phyloP scores from a whole-genome alignment of 1,140 invertebrate species.

The Trachelipus rathkii region DNA sequence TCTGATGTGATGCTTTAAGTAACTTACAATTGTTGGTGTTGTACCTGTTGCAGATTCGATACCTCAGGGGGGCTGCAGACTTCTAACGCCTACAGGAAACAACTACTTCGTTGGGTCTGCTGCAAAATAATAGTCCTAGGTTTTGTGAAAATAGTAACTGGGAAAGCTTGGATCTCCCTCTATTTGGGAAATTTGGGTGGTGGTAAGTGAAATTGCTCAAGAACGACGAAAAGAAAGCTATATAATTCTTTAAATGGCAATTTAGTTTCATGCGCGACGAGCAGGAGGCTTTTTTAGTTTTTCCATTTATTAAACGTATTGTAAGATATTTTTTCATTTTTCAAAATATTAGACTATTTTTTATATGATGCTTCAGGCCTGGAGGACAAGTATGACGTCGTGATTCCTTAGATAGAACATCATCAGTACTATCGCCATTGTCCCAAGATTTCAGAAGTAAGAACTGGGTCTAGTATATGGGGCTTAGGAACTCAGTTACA shows the following conservation, averaged over 20 bases:
- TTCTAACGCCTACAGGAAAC: slow-evolving; percentile 51
- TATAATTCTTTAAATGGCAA: too few relatives aligned
- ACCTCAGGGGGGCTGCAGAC: slow-evolving; percentile 46
- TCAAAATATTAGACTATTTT: too few relatives aligned
- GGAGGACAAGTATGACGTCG: slow-evolving; percentile 64
- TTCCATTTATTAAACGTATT: too few relatives aligned
- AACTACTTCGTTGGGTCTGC: slow-evolving; percentile 56
- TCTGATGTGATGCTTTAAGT: neutral
- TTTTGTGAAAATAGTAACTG: slow-evolving; percentile 56
- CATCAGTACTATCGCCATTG: slow-evolving; percentile 67
- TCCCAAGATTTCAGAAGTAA: slow-evolving; percentile 65
- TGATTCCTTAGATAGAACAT: slow-evolving; percentile 73
- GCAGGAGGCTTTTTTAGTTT: slow-evolving; percentile 29
- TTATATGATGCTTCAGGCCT: slow-evolving; percentile 62
- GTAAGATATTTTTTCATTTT: too few relatives aligned
- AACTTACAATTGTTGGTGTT: slow-evolving; percentile 22
- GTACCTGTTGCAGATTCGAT: slow-evolving; percentile 45
- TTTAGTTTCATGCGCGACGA: too few relatives aligned
- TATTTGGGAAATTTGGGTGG: slow-evolving; percentile 53
- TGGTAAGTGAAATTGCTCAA: slow-evolving; percentile 44
- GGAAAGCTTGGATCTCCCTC: slow-evolving; percentile 57
- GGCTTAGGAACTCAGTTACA: slow-evolving; percentile 56
- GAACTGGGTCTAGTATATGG: slow-evolving; percentile 62
- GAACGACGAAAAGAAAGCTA: too few relatives aligned
- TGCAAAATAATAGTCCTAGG: slow-evolving; percentile 53